A percentile compares a stretch with the other conserved stretches of the same genome.
These are phyloP conservation scores for Anableps anableps DNA, from an alignment of 2,797 vertebrate genomes.

Conservation along the genomic window DNA sequence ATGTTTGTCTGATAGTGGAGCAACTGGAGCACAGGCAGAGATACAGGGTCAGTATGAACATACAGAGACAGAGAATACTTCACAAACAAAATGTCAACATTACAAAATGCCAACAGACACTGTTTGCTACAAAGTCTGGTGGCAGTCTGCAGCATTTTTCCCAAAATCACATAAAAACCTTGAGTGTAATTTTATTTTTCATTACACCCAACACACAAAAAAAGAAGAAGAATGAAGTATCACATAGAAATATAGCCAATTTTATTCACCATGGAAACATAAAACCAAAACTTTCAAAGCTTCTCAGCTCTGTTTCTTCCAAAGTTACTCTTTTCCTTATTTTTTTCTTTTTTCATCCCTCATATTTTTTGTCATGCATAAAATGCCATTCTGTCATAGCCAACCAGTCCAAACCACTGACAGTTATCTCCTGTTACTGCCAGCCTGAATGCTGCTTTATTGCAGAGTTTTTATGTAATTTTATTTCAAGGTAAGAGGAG, in stretches of 20 bases:
- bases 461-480: constrained; percentile 77
- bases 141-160: constrained; percentile 79
- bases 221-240: constrained; percentile 33
- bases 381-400: constrained; percentile 63
- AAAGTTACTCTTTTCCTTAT: constrained; percentile 24
- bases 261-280: constrained; percentile 27
- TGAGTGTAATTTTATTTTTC: constrained; percentile 33
- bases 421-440: constrained; percentile 71
- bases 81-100: constrained; percentile 31
- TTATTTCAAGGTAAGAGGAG: constrained; percentile 55
- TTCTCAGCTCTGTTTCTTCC: constrained; percentile 22
- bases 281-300: constrained; percentile 19
- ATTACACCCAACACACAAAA: constrained; percentile 16
- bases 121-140: constrained; percentile 27
- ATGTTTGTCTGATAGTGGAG: constrained; percentile 72
- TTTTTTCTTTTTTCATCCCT: constrained; percentile 27
- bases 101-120: neutral
- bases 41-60: constrained; percentile 75
- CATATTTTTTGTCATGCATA: constrained; percentile 61
- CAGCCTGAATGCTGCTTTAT: constrained; percentile 54
- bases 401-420: neutral
- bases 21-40: constrained; percentile 81
- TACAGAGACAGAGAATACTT: constrained; percentile 56
- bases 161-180: constrained; percentile 85
- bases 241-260: constrained; percentile 12